Base-by-base conservation (phyloP, 2,113 vertebrate species). In the Accipiter virgatus region DNA sequence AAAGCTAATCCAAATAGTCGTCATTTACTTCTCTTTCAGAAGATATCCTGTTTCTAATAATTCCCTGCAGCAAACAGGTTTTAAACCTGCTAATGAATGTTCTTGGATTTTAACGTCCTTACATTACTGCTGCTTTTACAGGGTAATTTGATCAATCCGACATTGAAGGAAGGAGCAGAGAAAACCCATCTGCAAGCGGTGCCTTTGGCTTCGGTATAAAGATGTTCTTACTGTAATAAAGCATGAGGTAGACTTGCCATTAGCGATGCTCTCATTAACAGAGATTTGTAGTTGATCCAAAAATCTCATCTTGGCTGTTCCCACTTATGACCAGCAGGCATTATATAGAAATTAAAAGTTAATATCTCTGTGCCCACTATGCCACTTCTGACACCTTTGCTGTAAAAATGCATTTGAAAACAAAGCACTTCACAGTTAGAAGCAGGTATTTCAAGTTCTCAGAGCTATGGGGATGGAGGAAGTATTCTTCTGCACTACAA, bases 141-240 rank as follows among this genome's bases (percentile, higher is more conserved):
- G 91, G 73, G n/a, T 48, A n/a, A 87, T 27, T 90, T 26, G 71
- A 67, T 84, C 59, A 80, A 29, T 31, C 48, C 17, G 10, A 34
- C 48, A 7, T 9, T 40, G 53, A 80, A 18, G 71, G 87, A 93
- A 93, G 84, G 65, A 88, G 63, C 38, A 42, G 90, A 94, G 52
- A 71, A 92, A 84, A 32, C 45, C 19, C n/a, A 36, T 40, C 71
- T 42, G 16, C 82, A 20, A 25, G 34, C 8, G 27, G 25, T 75
- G 43, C 67, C 91, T 81, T 75, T 10, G 4, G n/a, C 92, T 93
- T 80, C 0, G 36, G 82, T 94, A 81, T 94, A 34, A 22, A 74
- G 48, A 26, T 90, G 48, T 70, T 82, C 32, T 82, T 66, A 7
- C 6, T 70, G 10, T 45, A 40, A 63, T 36, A 53, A 84, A 66